Percentiles rank a stretch among this genome's conserved stretches.
These are phyloP conservation scores for Electrophaes corylata DNA, from an alignment of 2,888 invertebrate genomes.

Conservation along the genomic window DNA sequence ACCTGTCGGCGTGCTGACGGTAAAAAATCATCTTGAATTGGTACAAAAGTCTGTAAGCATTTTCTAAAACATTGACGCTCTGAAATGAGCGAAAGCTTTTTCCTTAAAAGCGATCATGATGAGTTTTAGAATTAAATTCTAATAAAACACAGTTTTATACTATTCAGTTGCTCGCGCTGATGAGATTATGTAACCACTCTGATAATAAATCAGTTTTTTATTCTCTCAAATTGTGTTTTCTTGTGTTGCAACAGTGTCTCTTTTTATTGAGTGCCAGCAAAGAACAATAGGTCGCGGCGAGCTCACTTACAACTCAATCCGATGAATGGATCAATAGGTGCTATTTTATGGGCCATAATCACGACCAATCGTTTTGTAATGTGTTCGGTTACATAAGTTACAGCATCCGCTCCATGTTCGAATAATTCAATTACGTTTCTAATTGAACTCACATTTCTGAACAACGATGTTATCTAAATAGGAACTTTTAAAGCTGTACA, in stretches of 20 bases:
- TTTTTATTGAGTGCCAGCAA: slow-evolving; percentile 31
- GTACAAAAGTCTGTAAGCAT: no score
- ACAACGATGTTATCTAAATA: slow-evolving; percentile 26
- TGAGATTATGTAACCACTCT: not conserved
- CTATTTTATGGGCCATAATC: slow-evolving; percentile 36
- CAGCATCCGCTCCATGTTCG: slow-evolving; percentile 36
- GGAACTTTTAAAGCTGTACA: slow-evolving; percentile 14
- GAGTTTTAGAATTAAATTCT: no score
- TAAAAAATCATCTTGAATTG: no score
- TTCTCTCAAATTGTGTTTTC: not conserved
- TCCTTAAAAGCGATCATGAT: no score
- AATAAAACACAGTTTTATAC: not conserved
- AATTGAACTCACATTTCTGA: slow-evolving; percentile 36
- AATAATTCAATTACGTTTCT: slow-evolving; percentile 40
- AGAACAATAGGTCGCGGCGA: slow-evolving; percentile 35
- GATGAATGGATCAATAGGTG: slow-evolving; percentile 38
- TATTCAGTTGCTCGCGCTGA: no score
- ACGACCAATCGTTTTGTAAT: slow-evolving; percentile 35
- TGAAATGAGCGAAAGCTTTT: no score
- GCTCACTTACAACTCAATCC: slow-evolving; percentile 26
- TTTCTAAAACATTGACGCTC: no score
- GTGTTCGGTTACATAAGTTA: slow-evolving; percentile 32
- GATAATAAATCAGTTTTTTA: not conserved
- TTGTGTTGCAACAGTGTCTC: slow-evolving; percentile 13
- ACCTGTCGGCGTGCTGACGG: no score